These are phyloP conservation scores for Drosophila antonietae DNA, from an alignment of 2,888 invertebrate genomes.

Conservation along the genomic window DNA sequence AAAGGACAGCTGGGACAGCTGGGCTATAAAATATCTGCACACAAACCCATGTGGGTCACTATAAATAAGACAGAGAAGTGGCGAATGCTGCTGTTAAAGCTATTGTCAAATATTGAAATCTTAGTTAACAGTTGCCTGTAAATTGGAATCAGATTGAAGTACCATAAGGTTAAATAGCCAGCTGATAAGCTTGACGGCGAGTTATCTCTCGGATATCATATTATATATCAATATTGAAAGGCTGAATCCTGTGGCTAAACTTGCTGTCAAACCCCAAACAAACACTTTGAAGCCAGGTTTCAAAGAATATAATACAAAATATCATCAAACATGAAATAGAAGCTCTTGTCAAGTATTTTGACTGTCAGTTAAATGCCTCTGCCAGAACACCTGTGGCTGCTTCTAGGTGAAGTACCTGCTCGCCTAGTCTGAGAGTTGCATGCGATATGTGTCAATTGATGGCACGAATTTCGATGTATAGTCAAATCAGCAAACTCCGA, in stretches of 20 bases:
- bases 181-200: too few species aligned
- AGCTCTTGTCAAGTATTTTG: not conserved
- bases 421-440: not conserved
- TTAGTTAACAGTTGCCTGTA: not conserved
- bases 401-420: slow-evolving; percentile 29
- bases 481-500: slow-evolving; percentile 60
- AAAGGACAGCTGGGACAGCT: slow-evolving; percentile 58
- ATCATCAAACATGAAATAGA: too few species aligned
- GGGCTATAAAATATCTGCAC: slow-evolving; percentile 12
- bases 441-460: slow-evolving; percentile 68
- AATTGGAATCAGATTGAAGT: not conserved
- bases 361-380: not conserved
- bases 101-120: not conserved
- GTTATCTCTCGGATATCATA: too few species aligned
- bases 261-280: too few species aligned
- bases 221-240: too few species aligned
- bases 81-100: not conserved
- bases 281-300: too few species aligned
- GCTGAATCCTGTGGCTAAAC: too few species aligned
- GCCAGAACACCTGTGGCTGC: slow-evolving; percentile 33
- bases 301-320: too few species aligned
- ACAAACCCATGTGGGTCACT: too few species aligned
- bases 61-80: not conserved
- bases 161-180: not conserved
- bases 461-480: slow-evolving; percentile 61